A percentile compares a stretch with the other conserved stretches of the same genome.
These are phyloP conservation scores for Podilymbus podiceps DNA, from an alignment of 2,113 vertebrate species.

Conservation along the genomic window DNA sequence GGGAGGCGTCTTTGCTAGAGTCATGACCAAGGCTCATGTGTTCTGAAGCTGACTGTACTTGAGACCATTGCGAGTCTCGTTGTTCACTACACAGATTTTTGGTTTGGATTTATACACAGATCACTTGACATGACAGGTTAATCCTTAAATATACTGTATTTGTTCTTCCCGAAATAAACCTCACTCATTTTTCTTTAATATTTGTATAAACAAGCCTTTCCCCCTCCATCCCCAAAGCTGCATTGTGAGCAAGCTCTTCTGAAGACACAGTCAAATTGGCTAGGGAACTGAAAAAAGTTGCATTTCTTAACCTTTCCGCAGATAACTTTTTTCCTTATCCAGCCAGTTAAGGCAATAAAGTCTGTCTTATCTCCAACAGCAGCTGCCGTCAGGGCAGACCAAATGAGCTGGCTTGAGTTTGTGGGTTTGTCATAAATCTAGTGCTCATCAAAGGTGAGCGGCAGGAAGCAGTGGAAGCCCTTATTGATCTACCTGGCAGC, in stretches of 20 bases:
- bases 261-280: background rate
- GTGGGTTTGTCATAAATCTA: slow-evolving; percentile 34
- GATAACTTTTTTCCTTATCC: background rate
- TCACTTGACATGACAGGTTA: background rate
- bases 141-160: background rate
- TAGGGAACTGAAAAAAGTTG: background rate
- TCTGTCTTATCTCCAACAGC: slow-evolving; percentile 30
- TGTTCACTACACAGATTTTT: background rate
- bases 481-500: slow-evolving; percentile 46
- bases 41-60: background rate
- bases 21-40: accelerated
- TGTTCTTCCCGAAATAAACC: background rate
- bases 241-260: background rate
- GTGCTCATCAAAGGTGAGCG: slow-evolving; percentile 33
- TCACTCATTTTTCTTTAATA: background rate
- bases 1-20: background rate
- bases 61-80: accelerated
- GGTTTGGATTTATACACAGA: background rate
- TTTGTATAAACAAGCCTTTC: background rate
- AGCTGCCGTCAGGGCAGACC: background rate
- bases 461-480: slow-evolving; percentile 38
- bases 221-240: background rate
- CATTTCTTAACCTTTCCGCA: slow-evolving; percentile 14
- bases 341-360: slow-evolving; percentile 30
- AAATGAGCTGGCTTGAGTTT: slow-evolving; percentile 30